phyloP scores from a whole-genome alignment of 2,888 invertebrate genomes.

The Macrophya alboannulata region DNA sequence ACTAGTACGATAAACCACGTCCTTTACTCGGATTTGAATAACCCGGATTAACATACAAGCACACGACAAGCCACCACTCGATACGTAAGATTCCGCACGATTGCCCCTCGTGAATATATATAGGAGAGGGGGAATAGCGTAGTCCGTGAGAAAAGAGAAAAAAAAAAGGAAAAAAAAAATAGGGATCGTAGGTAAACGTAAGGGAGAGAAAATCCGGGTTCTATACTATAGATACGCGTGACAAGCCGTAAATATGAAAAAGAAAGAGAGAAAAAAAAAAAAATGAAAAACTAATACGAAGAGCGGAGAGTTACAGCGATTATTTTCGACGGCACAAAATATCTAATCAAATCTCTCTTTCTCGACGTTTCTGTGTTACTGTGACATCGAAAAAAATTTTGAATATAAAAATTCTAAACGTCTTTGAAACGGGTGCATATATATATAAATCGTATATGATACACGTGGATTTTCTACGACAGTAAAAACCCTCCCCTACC shows the following conservation, averaged over 20 bases:
- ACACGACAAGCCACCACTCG: constrained; percentile 23
- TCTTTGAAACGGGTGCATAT: background rate
- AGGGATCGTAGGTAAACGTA: background rate
- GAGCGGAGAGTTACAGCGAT: background rate
- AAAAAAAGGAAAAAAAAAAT: background rate
- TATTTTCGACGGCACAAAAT: background rate
- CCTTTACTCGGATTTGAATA: constrained; percentile 33
- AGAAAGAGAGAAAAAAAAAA: background rate
- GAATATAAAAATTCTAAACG: background rate
- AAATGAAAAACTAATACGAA: background rate
- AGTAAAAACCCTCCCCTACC: background rate
- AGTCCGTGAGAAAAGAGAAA: background rate
- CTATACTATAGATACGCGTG: background rate
- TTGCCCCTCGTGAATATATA: constrained; percentile 5
- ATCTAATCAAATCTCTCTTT: background rate
- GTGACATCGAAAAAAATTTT: no score
- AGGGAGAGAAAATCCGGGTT: background rate
- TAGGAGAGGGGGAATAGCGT: background rate
- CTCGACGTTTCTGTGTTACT: no score
- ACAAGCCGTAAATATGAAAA: background rate
- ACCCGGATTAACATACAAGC: constrained; percentile 41
- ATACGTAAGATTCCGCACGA: constrained; percentile 49
- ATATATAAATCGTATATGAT: no score
- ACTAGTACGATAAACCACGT: constrained; percentile 21
- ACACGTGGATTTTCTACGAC: background rate